These are phyloP conservation scores for Lapara coniferarum DNA, from an alignment of 2,888 invertebrate genomes.

Conservation along the genomic window DNA sequence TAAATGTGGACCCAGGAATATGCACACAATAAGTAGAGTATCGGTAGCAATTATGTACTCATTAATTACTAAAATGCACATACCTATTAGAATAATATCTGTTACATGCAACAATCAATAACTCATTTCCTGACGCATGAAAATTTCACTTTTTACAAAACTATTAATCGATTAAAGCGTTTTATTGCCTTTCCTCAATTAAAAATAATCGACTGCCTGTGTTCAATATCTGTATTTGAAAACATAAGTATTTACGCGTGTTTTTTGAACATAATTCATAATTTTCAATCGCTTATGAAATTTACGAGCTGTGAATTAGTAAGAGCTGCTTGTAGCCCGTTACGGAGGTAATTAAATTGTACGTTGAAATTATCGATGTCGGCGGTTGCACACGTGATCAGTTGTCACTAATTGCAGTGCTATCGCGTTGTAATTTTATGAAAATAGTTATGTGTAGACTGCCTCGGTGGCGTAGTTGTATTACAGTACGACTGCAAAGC, in stretches of 20 bases:
- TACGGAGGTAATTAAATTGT: slow-evolving; percentile 39
- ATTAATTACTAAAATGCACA: not conserved
- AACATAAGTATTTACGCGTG: not conserved
- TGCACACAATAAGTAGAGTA: too few relatives aligned
- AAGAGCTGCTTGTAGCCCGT: slow-evolving; percentile 38
- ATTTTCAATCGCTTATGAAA: slow-evolving; percentile 32
- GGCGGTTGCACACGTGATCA: slow-evolving; percentile 34
- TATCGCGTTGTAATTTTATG: slow-evolving; percentile 36
- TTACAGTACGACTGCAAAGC: too few relatives aligned
- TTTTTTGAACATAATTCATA: slow-evolving; percentile 29
- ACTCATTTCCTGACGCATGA: not conserved
- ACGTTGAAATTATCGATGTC: slow-evolving; percentile 35
- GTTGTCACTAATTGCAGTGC: slow-evolving; percentile 37
- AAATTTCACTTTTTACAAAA: not conserved
- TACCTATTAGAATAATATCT: not conserved
- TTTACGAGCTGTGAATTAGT: slow-evolving; percentile 39
- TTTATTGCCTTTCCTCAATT: slow-evolving; percentile 20
- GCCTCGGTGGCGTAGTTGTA: too few relatives aligned
- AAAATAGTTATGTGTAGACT: too few relatives aligned
- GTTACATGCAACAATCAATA: not conserved
- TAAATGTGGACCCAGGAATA: too few relatives aligned
- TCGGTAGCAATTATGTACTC: not conserved
- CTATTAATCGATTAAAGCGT: not conserved
- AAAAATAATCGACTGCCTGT: not conserved
- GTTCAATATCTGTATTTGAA: slow-evolving; percentile 1